phyloP scores from a whole-genome alignment of 2,888 invertebrate genomes.

The Fragum whitleyi region DNA sequence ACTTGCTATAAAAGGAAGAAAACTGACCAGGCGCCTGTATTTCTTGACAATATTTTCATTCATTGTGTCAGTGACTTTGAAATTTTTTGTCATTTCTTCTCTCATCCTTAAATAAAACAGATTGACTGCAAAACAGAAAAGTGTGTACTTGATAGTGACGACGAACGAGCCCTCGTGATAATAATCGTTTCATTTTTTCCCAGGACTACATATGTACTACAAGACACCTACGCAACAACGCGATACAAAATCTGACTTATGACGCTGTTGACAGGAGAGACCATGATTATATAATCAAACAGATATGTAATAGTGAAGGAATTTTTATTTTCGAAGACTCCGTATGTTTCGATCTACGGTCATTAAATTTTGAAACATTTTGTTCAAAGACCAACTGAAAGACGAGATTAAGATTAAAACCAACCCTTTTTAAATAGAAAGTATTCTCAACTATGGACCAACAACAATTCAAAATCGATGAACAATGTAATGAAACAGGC shows the following conservation, averaged over 20 bases:
- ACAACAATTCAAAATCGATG: slow-evolving; percentile 3
- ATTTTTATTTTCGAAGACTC: background rate
- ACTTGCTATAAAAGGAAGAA: slow-evolving; percentile 44
- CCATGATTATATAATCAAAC: too few relatives aligned
- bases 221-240: slow-evolving; percentile 40
- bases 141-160: slow-evolving; percentile 23
- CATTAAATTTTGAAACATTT: background rate
- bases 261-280: background rate
- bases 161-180: slow-evolving; percentile 41
- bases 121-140: background rate
- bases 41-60: slow-evolving; percentile 53
- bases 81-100: slow-evolving; percentile 43
- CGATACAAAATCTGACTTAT: slow-evolving; percentile 3
- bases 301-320: background rate
- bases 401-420: background rate
- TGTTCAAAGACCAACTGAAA: slow-evolving; percentile 5
- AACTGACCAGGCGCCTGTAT: slow-evolving; percentile 41
- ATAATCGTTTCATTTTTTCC: slow-evolving; percentile 24
- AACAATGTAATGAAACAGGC: slow-evolving; percentile 12
- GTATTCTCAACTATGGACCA: background rate
- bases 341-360: background rate
- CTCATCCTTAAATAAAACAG: slow-evolving; percentile 45
- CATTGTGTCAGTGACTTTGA: slow-evolving; percentile 58
- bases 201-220: slow-evolving; percentile 46
- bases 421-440: background rate